Evolutionary conservation across 2,888 invertebrate genomes (phyloP), one percentile per base, ranked within the genome.

Genomic region (Drosophila meridionalis): DNA sequence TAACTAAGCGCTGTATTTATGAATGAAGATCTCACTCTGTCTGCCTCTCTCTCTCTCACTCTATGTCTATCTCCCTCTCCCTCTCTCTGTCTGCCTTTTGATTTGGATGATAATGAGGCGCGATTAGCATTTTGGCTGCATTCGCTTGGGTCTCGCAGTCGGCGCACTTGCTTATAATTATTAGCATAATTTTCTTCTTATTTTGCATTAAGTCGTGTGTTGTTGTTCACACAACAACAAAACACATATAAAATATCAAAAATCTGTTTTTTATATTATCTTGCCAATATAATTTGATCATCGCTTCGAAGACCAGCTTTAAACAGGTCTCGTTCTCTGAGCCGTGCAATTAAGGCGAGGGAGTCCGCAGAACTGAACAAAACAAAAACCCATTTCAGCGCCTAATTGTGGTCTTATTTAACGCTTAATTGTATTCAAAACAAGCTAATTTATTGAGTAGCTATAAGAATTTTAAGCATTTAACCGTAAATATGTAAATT

Each of bases 121-220:
- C 74, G 90, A 89, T 90, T 91, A 91, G 87, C 91, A 90, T 90
- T 91, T 91, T 74, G 84, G 70, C 73, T 87, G 89, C 87, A 87
- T 72, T 56, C 56, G 7, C 6, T 42, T 26, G 4, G 20, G 40
- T 20, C 42, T 30, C 40, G 42, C 5, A 9, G 56, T 32, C 58
- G 58, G 63, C 73, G 90, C 86, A 86, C 90, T 83, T 80, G 76
- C 73, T 85, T 85, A 82, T 86, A 90, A 83, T 85, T 85, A 91
- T 91, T 91, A 91, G 83, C 90, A 89, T 90, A 82, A 78, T 90
- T 83, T 82, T 82, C 76, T 73, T 87, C 86, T 83, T 86, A 82
- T 80, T 88, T 88, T 75, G 79, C 89, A 83, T 88, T 83, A 77
- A 76, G 74, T 87, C 72, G 32, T 56, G 38, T 50, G 53, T 68